Evolutionary conservation across 2,888 invertebrate genomes (phyloP), one percentile per base, ranked within the genome.

Genomic region (Aplocera efformata): DNA sequence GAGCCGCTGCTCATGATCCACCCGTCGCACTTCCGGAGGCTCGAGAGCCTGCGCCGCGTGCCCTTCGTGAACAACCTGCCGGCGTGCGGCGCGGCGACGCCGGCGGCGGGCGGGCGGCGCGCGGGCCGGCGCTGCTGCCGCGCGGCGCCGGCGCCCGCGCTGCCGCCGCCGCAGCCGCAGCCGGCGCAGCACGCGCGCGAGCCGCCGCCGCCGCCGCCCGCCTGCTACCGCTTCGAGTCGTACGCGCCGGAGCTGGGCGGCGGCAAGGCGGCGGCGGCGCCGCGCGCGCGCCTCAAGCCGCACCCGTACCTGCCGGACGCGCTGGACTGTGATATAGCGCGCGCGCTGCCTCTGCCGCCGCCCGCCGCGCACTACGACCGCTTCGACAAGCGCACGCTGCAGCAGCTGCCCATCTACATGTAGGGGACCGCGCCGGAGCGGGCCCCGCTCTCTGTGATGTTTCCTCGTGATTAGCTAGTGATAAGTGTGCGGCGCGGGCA

Each of bases 1-100:
- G 95, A 95, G 80, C 95, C 95, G 37, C 90, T 96, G 72, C 91
- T 96, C 67, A 96, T 96, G 95, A 96, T 96, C 75, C 96, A 95
- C 88, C 96, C 95, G 33, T 94, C 95, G 71, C 95, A 95, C 82
- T 96, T 96, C 89, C 91, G 95, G 61, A 93, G 95, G 81, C 94
- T 95, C 86, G 95, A 95, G 75, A 93, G 93, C 66, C 93, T 94
- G 75, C 90, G 94, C 60, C 91, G 94, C 48, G 94, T 94, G 72
- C 94, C 94, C 31, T 95, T 95, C 79, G 93, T 95, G 57, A 95
- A 95, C 86, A 95, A 95, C 82, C 90, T 95, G 79, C 94, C 94
- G 55, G 90, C 90, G 46, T 89, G 89, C 24, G 88, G 89, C 31
- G 62, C 57, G 65, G 42, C 50, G 53, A 55, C 58, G 47, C 58